These are phyloP conservation scores for Argopecten irradians DNA, from an alignment of 1,140 invertebrate genomes.

Conservation along the genomic window DNA sequence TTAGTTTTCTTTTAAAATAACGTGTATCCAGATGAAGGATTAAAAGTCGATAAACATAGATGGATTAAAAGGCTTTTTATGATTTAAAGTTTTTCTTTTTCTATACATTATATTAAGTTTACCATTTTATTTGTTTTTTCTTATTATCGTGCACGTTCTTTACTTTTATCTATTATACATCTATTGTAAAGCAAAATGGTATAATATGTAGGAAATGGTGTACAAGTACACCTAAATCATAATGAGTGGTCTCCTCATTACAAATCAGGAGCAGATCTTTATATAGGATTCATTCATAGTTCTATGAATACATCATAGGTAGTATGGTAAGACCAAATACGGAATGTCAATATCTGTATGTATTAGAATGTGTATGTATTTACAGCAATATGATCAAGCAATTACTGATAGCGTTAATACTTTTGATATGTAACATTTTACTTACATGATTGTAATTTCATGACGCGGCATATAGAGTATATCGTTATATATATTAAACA, in stretches of 20 bases:
- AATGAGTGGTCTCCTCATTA: not conserved
- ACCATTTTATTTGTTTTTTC: not conserved
- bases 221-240: not conserved
- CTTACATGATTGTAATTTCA: not conserved
- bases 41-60: no score
- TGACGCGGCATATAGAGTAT: not conserved
- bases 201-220: not conserved
- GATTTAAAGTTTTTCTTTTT: not conserved
- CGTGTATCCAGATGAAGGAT: no score
- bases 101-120: not conserved
- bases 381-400: not conserved
- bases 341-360: not conserved
- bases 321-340: not conserved
- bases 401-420: not conserved
- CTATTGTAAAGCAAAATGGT: not conserved
- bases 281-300: not conserved
- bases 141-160: not conserved
- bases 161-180: not conserved
- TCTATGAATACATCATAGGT: not conserved
- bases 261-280: not conserved
- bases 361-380: not conserved
- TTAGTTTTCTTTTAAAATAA: no score
- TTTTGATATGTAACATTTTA: not conserved
- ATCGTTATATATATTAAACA: conserved; percentile 22
- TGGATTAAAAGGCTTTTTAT: no score